phyloP scores from a whole-genome alignment of 2,888 invertebrate species.

The Amphipoea oculea region DNA sequence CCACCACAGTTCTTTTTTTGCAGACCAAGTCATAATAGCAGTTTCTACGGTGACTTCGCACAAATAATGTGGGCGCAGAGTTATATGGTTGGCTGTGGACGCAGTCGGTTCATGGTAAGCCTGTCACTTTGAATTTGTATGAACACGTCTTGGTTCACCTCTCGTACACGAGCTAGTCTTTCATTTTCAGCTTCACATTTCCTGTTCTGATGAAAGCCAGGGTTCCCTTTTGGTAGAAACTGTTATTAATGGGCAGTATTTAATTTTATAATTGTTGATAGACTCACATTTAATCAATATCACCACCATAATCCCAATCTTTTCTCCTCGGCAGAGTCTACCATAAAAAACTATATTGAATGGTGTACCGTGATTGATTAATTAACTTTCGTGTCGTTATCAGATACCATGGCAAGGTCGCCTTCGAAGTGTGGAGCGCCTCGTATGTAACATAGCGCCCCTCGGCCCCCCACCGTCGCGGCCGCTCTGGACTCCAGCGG shows the following conservation, averaged over 20 bases:
- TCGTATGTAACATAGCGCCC: slow-evolving; percentile 86
- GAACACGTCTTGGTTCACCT: background rate
- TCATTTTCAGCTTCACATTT: background rate
- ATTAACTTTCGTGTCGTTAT: background rate
- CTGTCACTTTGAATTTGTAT: background rate
- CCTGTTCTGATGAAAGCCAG: background rate
- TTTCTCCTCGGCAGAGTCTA: background rate
- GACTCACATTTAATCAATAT: background rate
- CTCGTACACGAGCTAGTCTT: background rate
- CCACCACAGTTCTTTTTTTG: slow-evolving; percentile 28
- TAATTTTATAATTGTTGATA: background rate
- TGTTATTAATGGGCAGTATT: background rate
- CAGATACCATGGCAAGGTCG: slow-evolving; percentile 75
- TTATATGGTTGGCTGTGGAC: slow-evolving; percentile 86
- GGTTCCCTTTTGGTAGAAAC: background rate
- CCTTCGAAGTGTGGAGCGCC: slow-evolving; percentile 80
- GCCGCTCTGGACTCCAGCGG: slow-evolving; percentile 77
- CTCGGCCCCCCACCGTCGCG: slow-evolving; percentile 75
- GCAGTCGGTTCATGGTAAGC: slow-evolving; percentile 84
- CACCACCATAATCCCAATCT: background rate
- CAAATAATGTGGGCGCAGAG: slow-evolving; percentile 84
- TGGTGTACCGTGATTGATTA: background rate
- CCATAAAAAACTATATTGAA: background rate
- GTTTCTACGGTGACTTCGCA: slow-evolving; percentile 81
- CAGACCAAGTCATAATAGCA: slow-evolving; percentile 68